A percentile compares a stretch with the other conserved stretches of the same genome.
Evolutionary conservation across 2,888 invertebrate species (phyloP).

Genomic region (Melikaiella ostensackeni): DNA sequence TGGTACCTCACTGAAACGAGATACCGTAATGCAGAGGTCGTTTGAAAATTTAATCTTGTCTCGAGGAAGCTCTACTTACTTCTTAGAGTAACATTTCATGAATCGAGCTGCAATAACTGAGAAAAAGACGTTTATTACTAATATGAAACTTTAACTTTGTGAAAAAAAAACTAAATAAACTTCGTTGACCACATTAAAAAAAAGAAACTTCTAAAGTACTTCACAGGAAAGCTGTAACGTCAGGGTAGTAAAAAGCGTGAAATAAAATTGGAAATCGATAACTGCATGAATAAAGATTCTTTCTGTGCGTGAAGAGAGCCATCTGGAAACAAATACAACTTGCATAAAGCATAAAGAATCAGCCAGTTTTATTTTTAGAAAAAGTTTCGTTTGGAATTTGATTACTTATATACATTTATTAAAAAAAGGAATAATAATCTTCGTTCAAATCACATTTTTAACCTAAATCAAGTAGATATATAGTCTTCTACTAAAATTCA

Average conservation of each 20-base stretch:
- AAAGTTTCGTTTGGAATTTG: neutral
- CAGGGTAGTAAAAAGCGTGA: neutral
- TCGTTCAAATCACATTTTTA: neutral
- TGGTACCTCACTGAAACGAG: neutral
- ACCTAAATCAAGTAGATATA: neutral
- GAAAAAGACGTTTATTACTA: neutral
- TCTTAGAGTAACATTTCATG: conserved; percentile 13
- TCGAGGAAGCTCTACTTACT: neutral
- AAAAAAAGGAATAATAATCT: neutral
- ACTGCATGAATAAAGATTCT: conserved; percentile 12
- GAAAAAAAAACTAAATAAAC: conserved; percentile 1
- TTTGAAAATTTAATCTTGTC: conserved; percentile 33
- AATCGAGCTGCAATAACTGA: neutral
- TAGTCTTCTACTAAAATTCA: neutral
- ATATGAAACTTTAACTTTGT: conserved; percentile 1
- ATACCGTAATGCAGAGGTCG: neutral
- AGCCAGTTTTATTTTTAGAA: neutral
- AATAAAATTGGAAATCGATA: conserved; percentile 39
- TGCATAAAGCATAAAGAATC: neutral
- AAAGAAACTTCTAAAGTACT: neutral
- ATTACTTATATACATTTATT: neutral
- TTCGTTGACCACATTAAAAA: conserved; percentile 7
- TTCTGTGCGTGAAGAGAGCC: neutral
- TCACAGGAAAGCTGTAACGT: neutral
- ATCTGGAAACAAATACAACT: conserved; percentile 20